Evolutionary conservation across 2,888 invertebrate genomes (phyloP).

Genomic region (Phalangium opilio): DNA sequence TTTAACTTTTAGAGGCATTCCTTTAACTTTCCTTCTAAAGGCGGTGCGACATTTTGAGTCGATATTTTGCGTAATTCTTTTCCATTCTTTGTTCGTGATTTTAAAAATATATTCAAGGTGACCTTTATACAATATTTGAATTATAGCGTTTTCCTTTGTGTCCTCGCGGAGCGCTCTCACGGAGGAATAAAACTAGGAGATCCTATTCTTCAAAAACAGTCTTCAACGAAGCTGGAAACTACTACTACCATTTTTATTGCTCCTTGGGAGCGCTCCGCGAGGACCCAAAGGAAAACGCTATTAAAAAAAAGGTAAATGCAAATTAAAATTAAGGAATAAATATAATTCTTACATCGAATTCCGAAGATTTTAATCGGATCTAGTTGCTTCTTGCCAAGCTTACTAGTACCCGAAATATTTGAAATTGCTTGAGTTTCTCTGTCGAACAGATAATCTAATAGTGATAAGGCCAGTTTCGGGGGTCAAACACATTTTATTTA

Average conservation of each 20-base stretch:
- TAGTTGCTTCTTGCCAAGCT: conserved; percentile 38
- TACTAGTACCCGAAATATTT: conserved; percentile 38
- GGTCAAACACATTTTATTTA: conserved; percentile 36
- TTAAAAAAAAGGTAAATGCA: no score
- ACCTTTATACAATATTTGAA: no score
- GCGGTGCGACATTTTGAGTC: conserved; percentile 40
- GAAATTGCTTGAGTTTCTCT: conserved; percentile 37
- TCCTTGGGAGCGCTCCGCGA: no score
- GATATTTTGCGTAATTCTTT: conserved; percentile 38
- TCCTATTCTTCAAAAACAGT: no score
- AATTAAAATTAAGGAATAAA: neutral
- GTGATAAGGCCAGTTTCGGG: conserved; percentile 39
- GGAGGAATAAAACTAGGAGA: no score
- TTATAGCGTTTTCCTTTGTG: no score
- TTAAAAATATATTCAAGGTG: conserved; percentile 36
- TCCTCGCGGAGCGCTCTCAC: no score
- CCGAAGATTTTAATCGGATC: conserved; percentile 38
- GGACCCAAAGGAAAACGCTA: no score
- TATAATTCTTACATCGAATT: conserved; percentile 26
- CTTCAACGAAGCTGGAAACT: no score
- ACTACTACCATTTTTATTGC: no score
- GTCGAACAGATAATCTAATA: conserved; percentile 38
- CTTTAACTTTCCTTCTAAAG: conserved; percentile 23
- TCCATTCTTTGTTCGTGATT: conserved; percentile 38
- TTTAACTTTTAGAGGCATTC: conserved; percentile 11